Evolutionary conservation across 2,113 vertebrate genomes (phyloP).

Genomic region (Malaclemys terrapin): DNA sequence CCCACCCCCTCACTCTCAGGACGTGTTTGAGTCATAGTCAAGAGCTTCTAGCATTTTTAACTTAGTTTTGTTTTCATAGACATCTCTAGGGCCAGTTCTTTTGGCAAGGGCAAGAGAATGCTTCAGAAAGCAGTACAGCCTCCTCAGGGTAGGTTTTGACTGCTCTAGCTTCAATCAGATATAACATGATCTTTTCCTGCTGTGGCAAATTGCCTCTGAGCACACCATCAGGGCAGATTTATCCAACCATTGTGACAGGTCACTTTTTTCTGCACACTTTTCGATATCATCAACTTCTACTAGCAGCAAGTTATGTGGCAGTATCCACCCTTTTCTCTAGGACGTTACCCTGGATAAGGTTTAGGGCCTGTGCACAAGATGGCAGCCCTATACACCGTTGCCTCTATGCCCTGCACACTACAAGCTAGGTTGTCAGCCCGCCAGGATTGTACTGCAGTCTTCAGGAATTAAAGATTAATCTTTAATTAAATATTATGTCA

Average conservation of each 20-base stretch:
- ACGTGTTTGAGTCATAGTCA: not conserved
- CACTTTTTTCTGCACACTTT: not conserved
- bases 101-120: accelerated
- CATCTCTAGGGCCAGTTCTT: not conserved
- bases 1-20: not conserved
- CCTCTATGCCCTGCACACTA: not conserved
- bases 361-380: not conserved
- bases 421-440: not conserved
- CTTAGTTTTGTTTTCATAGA: not conserved
- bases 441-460: not conserved
- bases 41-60: not conserved
- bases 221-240: not conserved
- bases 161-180: accelerated
- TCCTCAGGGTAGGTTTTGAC: accelerated
- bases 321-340: not conserved
- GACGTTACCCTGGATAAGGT: not conserved
- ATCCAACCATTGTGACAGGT: accelerated
- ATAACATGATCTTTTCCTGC: accelerated
- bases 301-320: not conserved
- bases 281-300: not conserved
- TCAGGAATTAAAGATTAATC: not conserved
- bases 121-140: accelerated
- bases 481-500: not conserved
- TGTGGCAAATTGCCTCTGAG: not conserved
- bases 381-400: not conserved